phyloP scores from a whole-genome alignment of 2,797 vertebrate species.

The Pangasius macronema region DNA sequence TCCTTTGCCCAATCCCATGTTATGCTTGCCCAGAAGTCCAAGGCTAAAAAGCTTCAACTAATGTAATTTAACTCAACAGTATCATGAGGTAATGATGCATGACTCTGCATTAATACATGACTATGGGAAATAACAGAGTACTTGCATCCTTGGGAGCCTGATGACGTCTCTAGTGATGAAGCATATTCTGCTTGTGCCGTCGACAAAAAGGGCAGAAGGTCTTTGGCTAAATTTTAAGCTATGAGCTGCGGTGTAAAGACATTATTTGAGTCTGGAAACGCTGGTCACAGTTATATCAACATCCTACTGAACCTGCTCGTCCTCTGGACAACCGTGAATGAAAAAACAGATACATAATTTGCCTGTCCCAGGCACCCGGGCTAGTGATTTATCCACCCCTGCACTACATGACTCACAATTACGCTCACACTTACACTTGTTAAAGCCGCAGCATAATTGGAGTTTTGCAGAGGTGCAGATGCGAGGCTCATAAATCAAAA shows the following conservation, averaged over 20 bases:
- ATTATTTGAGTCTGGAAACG: not conserved
- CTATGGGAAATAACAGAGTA: not conserved
- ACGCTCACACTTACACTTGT: not conserved
- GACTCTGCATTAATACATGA: not conserved
- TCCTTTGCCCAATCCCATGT: not conserved
- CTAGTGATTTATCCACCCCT: not conserved
- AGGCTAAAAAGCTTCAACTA: not conserved
- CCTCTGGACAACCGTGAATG: not conserved
- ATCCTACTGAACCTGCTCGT: not conserved
- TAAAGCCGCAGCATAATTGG: constrained; percentile 15
- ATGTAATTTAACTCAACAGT: not conserved
- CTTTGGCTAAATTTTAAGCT: not conserved
- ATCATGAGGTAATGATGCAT: not conserved
- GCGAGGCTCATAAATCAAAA: constrained; percentile 43
- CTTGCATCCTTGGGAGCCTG: not conserved
- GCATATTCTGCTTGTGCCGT: not conserved
- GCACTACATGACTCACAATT: not conserved
- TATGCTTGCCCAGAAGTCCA: not conserved
- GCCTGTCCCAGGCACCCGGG: not conserved
- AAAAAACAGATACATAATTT: not conserved
- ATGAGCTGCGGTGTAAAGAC: not conserved
- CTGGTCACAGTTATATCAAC: not conserved
- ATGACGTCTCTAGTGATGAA: not conserved
- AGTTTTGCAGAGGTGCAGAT: constrained; percentile 22
- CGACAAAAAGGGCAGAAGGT: not conserved